Percentiles rank a stretch among this genome's conserved stretches.
Conservation (phyloP, 2,797 vertebrate genomes). For the Chloroceryle amazona region DNA sequence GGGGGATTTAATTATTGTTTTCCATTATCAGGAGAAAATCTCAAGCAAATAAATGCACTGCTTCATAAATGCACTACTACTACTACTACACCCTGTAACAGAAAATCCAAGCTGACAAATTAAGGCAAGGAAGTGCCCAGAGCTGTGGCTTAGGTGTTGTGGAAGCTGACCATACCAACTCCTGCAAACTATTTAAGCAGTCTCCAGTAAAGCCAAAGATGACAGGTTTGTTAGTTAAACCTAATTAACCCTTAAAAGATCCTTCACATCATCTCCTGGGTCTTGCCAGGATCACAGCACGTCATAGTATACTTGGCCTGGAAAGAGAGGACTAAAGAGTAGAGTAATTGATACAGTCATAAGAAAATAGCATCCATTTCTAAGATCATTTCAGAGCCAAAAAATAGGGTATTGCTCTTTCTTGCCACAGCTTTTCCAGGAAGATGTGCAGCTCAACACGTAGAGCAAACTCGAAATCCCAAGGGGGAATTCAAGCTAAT, state of each 20-base stretch:
- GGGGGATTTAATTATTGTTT: neutral
- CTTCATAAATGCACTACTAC: neutral
- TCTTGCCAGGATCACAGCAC: neutral
- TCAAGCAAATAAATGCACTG: neutral
- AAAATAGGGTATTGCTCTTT: neutral
- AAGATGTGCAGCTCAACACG: neutral
- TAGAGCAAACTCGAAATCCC: neutral
- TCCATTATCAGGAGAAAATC: neutral
- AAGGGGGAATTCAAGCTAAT: neutral
- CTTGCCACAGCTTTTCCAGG: neutral
- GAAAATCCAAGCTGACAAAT: neutral
- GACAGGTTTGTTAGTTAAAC: too few relatives aligned
- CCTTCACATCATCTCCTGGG: too few relatives aligned
- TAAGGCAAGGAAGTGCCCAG: too few relatives aligned
- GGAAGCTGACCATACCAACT: too few relatives aligned
- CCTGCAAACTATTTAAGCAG: too few relatives aligned
- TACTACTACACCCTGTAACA: neutral
- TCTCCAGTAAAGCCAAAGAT: too few relatives aligned
- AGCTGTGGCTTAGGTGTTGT: too few relatives aligned
- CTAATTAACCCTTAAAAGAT: too few relatives aligned
- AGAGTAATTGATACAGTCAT: neutral
- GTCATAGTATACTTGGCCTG: neutral
- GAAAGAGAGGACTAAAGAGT: neutral
- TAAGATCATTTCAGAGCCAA: neutral
- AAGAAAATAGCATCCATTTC: neutral